Conservation (phyloP, 2,113 vertebrate genomes). For the Thamnophis sirtalis region DNA sequence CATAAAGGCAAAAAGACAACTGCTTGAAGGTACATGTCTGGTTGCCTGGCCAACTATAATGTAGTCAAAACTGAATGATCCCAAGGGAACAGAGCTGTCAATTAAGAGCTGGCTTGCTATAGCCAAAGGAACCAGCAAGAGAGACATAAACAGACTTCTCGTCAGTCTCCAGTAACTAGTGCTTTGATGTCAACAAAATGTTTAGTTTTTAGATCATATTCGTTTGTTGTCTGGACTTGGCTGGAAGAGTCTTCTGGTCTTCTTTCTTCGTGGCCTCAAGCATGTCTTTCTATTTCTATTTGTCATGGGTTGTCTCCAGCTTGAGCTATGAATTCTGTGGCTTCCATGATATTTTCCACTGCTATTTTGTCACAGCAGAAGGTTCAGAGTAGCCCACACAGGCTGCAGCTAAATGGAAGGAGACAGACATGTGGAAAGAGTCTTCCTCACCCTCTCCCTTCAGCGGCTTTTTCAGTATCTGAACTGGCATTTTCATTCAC, state of each 20-base stretch:
- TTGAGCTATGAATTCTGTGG: neutral
- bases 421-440: neutral
- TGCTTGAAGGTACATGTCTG: neutral
- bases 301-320: neutral
- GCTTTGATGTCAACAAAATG: slow-evolving; percentile 4
- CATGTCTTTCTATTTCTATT: neutral
- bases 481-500: neutral
- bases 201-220: neutral
- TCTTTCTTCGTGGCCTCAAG: neutral
- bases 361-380: neutral
- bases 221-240: neutral
- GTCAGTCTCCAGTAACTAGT: neutral
- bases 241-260: slow-evolving; percentile 13
- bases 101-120: neutral
- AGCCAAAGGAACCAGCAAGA: neutral
- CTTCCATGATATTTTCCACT: neutral
- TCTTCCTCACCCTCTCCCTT: neutral
- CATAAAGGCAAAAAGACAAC: neutral
- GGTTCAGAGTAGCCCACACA: neutral
- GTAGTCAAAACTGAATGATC: neutral
- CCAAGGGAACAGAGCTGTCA: neutral
- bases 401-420: neutral
- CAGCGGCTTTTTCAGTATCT: neutral
- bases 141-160: neutral
- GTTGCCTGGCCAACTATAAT: neutral